Conservation (phyloP, 2,888 invertebrate genomes). For the Lasioglossum villosulum region DNA sequence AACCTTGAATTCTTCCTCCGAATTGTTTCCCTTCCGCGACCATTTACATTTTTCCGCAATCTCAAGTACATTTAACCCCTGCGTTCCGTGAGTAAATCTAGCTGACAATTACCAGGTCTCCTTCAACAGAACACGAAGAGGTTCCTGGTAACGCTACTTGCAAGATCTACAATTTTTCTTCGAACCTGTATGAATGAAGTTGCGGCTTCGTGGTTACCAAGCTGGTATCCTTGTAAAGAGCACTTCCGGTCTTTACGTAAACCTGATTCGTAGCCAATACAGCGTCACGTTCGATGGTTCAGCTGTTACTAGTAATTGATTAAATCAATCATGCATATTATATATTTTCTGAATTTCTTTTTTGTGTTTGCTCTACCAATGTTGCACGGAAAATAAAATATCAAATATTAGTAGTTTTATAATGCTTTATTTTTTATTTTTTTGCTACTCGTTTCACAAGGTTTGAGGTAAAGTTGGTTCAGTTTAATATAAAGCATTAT, state of each 20-base stretch:
- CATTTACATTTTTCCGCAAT: conserved; percentile 22
- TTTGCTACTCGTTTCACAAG: too few relatives aligned
- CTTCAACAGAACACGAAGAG: not conserved
- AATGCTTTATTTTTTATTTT: too few relatives aligned
- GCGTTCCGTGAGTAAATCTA: not conserved
- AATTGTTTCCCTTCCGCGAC: conserved; percentile 24
- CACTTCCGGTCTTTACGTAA: not conserved
- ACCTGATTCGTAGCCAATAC: not conserved
- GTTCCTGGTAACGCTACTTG: not conserved
- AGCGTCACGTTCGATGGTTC: too few relatives aligned
- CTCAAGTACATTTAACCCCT: not conserved
- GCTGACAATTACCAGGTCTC: not conserved
- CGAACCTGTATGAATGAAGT: not conserved
- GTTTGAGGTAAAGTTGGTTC: too few relatives aligned
- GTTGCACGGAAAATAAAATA: too few relatives aligned
- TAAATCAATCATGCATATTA: too few relatives aligned
- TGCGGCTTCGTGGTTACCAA: not conserved
- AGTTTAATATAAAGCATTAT: too few relatives aligned
- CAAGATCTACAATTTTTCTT: not conserved
- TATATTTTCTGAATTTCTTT: too few relatives aligned
- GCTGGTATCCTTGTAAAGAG: not conserved
- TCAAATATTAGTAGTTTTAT: too few relatives aligned
- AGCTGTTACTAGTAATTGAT: too few relatives aligned
- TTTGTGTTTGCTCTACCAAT: too few relatives aligned
- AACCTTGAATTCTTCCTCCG: conserved; percentile 13